Base-by-base conservation (phyloP, 2,113 vertebrate species). In the Cebidichthys violaceus region DNA sequence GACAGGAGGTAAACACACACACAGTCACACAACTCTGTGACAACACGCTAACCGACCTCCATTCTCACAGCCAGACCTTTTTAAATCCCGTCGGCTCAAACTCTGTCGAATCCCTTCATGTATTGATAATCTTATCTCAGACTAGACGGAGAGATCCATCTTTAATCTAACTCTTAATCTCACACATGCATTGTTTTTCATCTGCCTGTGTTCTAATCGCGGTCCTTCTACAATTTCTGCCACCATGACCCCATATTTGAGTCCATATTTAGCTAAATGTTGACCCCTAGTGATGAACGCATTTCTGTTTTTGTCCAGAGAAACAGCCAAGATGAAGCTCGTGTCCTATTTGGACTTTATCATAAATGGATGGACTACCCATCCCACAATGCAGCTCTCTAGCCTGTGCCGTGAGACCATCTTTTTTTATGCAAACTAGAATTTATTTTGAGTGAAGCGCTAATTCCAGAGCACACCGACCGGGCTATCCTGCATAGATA, bases 61-160 rank as follows among this genome's bases (percentile, higher is more conserved):
- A 13, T 54, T 54, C 0, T 1, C 27, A 35, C 35, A 20, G 24
- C 52, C 70, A 61, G 33, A 66, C 1, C 2, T 60, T 75, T 71
- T 55, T 7, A 57, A 76, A 84, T 77, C 68, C 67, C 6, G 3
- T 41, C 15, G 15, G 50, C 35, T 65, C 27, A 4, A 20, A 41
- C 6, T 9, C 45, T 29, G n/a, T 66, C 31, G 14, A 64, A 2
- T 74, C 70, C 52, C 27, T 69, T 68, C n/a, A 50, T 81, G 31
- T 57, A 35, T 73, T 71, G 8, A 81, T 87, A 75, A 82, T 82
- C 70, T 85, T 37, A 72, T 75, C 68, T 81, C 64, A 37, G 79
- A 60, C 60, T 4, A 75, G 43, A 60, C 61, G 4, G 54, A 83
- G 37, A 27, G 72, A 60, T 72, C 78, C 45, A 22, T 54, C 41